phyloP scores from a whole-genome alignment of 2,113 vertebrate species.

The Lates calcarifer region DNA sequence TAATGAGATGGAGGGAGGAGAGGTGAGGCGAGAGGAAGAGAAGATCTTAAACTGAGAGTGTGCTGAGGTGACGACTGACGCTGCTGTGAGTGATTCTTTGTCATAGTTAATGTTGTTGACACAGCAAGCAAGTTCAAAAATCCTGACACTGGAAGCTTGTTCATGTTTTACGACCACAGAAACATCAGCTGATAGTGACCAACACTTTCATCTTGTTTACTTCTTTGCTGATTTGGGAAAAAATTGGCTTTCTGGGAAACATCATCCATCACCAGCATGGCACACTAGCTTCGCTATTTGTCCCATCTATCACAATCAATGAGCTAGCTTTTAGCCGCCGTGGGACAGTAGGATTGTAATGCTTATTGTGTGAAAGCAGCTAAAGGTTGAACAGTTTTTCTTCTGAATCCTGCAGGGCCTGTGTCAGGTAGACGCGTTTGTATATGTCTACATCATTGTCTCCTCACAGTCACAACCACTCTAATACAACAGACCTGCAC shows the following conservation, averaged over 20 bases:
- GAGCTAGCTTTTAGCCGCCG: not conserved
- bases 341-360: not conserved
- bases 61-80: conserved; percentile 17
- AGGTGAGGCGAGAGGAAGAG: conserved; percentile 22
- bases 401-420: not conserved
- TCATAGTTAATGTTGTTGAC: conserved; percentile 42
- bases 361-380: not conserved
- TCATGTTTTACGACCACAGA: not conserved
- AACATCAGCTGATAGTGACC: conserved; percentile 23
- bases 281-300: conserved; percentile 9
- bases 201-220: conserved; percentile 38
- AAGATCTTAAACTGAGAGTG: conserved; percentile 28
- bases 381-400: not conserved
- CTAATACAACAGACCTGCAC: too few species aligned
- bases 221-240: conserved; percentile 22
- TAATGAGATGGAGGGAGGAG: conserved; percentile 26
- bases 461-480: not conserved
- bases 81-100: conserved; percentile 17
- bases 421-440: not conserved
- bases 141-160: conserved; percentile 7
- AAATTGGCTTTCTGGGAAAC: conserved; percentile 31
- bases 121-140: conserved; percentile 28
- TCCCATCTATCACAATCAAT: conserved; percentile 34
- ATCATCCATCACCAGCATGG: conserved; percentile 28
- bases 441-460: not conserved